These are phyloP conservation scores for Agrypnia vestita DNA, from an alignment of 1,140 invertebrate species.

Conservation along the genomic window DNA sequence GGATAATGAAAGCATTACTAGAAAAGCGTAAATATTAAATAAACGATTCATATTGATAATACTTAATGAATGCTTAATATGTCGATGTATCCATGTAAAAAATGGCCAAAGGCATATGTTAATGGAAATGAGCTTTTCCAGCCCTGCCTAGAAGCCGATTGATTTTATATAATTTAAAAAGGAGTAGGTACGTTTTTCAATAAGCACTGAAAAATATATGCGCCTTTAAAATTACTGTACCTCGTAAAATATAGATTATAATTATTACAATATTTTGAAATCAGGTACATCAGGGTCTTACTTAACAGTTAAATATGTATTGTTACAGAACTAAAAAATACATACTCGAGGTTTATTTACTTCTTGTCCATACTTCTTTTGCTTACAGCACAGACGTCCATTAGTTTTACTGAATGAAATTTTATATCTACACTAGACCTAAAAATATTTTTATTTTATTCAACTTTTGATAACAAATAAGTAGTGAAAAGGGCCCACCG, in stretches of 20 bases:
- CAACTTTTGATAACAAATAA: no score
- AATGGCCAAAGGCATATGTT: not conserved
- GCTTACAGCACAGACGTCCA: no score
- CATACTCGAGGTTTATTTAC: no score
- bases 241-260: conserved; percentile 45
- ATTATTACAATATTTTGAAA: conserved; percentile 54
- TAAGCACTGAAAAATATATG: conserved; percentile 25
- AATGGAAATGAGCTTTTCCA: not conserved
- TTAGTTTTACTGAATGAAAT: no score
- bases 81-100: not conserved
- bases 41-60: not conserved
- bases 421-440: no score
- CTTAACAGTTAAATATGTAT: conserved; percentile 20
- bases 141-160: not conserved
- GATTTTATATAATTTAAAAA: not conserved
- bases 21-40: conserved; percentile 13
- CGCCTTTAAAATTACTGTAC: conserved; percentile 34
- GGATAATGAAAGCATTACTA: not conserved
- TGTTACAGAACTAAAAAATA: conserved; percentile 21
- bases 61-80: not conserved
- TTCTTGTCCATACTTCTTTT: no score
- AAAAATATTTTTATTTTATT: no score
- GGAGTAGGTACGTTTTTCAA: not conserved
- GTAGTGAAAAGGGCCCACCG: no score
- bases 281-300: conserved; percentile 55